phyloP scores from a whole-genome alignment of 2,113 vertebrate species.

The Brachyhypopomus gauderio region DNA sequence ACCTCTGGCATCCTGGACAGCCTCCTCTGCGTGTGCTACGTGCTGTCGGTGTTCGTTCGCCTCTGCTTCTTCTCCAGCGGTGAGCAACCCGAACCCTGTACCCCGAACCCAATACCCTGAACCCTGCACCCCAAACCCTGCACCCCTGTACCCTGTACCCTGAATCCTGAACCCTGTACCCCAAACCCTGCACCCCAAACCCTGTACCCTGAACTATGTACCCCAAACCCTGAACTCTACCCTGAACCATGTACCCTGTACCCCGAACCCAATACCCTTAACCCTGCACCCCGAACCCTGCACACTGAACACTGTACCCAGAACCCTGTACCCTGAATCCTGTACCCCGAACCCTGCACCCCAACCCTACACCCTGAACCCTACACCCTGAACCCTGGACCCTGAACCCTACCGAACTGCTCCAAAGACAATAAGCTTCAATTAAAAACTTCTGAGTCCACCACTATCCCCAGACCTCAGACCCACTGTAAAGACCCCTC shows the following conservation, averaged over 20 bases:
- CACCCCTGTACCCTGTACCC: not conserved
- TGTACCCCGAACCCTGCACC: not conserved
- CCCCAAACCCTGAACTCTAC: too few relatives aligned
- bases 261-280: too few relatives aligned
- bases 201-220: not conserved
- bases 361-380: not conserved
- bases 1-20: conserved; percentile 76
- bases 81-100: conserved; percentile 57
- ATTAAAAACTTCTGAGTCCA: too few relatives aligned
- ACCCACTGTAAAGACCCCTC: not conserved
- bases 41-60: conserved; percentile 81
- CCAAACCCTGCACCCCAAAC: conserved; percentile 25
- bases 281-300: not conserved
- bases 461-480: too few relatives aligned
- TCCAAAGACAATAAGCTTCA: too few relatives aligned
- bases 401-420: too few relatives aligned
- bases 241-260: not conserved
- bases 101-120: too few relatives aligned
- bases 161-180: too few relatives aligned
- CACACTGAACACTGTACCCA: not conserved
- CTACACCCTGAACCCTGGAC: not conserved
- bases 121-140: not conserved
- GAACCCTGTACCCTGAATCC: not conserved
- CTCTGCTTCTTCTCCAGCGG: conserved; percentile 88
- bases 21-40: conserved; percentile 81